These are phyloP conservation scores for Oncorhynchus nerka DNA, from an alignment of 2,113 vertebrate genomes.

Conservation along the genomic window DNA sequence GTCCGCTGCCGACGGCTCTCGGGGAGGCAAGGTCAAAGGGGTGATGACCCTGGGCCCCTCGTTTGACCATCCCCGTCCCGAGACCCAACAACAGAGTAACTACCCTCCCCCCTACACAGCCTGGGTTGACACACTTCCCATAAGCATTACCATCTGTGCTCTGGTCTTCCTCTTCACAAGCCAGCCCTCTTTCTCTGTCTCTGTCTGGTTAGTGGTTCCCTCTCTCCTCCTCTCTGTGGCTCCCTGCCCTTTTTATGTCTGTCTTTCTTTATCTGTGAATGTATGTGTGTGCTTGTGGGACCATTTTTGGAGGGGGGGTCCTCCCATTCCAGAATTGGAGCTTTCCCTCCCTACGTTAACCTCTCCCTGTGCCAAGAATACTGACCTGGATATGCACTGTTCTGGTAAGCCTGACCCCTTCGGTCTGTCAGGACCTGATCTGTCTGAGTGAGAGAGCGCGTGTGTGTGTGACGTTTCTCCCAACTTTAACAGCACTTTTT, in stretches of 20 bases:
- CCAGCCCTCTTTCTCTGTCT: background rate
- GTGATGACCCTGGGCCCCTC: constrained; percentile 9
- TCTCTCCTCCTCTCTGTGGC: background rate
- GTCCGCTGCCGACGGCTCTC: background rate
- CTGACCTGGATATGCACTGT: constrained; percentile 36
- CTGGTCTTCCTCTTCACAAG: background rate
- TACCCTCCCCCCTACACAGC: constrained; percentile 15
- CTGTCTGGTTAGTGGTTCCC: background rate
- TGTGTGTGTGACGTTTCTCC: background rate
- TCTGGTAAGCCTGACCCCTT: constrained; percentile 27
- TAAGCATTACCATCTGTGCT: constrained; percentile 45
- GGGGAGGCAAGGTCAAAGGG: constrained; percentile 16
- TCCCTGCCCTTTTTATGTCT: constrained; percentile 9
- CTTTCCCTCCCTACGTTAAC: constrained; percentile 22
- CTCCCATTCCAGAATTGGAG: constrained; percentile 1
- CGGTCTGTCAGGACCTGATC: background rate
- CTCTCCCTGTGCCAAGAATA: constrained; percentile 12
- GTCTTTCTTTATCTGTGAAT: constrained; percentile 8
- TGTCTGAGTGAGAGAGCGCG: background rate
- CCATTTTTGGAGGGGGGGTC: background rate
- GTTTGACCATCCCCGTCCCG: constrained; percentile 13
- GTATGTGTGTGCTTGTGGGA: constrained; percentile 7
- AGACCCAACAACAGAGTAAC: constrained; percentile 15
- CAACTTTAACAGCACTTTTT: background rate
- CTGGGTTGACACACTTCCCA: constrained; percentile 22